phyloP scores from a whole-genome alignment of 2,797 vertebrate species.

The Tokudaia muenninki region DNA sequence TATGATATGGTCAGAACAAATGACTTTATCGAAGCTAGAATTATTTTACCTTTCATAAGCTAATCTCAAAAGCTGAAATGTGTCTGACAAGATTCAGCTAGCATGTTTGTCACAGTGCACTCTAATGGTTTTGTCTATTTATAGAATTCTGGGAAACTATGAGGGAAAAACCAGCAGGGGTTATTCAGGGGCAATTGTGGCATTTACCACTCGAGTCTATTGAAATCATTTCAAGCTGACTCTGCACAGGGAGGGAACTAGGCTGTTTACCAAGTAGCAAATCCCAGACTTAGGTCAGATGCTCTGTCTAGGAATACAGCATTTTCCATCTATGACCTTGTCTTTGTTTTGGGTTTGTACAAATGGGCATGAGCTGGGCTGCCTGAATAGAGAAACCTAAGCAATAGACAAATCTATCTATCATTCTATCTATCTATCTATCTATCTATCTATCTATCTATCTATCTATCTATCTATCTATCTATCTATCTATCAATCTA shows the following conservation, averaged over 20 bases:
- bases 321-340: neutral
- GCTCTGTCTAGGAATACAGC: constrained; percentile 13
- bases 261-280: neutral
- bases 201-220: neutral
- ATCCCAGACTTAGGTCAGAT: neutral
- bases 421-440: neutral
- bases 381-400: neutral
- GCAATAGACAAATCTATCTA: neutral
- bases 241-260: neutral
- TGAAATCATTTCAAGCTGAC: neutral
- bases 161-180: neutral
- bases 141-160: neutral
- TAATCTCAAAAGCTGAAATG: neutral
- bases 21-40: neutral
- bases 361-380: neutral
- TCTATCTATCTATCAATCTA: neutral
- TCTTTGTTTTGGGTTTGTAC: neutral
- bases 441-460: neutral
- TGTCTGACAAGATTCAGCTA: neutral
- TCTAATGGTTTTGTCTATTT: neutral
- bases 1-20: neutral
- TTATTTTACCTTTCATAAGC: neutral
- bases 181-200: neutral
- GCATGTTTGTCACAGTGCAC: neutral
- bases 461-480: neutral